These are phyloP conservation scores for Plectus sambesii DNA, from an alignment of 1,140 invertebrate genomes.

Conservation along the genomic window DNA sequence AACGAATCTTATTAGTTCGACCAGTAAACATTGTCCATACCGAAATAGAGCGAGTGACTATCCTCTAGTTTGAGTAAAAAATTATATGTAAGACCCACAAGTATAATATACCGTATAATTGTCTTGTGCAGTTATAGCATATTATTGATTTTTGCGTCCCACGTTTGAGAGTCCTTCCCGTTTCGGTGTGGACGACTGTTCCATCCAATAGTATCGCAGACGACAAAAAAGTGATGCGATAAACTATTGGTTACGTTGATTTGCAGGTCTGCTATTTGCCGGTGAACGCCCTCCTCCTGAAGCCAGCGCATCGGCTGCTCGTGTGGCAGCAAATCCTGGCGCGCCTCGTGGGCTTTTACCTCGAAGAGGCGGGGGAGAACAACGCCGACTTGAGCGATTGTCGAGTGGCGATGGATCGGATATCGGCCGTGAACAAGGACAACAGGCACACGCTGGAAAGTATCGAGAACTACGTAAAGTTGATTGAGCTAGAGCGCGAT, in stretches of 20 bases:
- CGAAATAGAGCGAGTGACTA: no score
- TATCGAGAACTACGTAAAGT: slow-evolving; percentile 10
- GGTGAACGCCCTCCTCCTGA: slow-evolving; percentile 15
- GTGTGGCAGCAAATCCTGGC: slow-evolving; percentile 18
- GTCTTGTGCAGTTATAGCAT: no score
- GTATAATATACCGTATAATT: no score
- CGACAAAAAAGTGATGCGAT: no score
- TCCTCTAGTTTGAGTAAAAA: no score
- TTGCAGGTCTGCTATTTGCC: slow-evolving; percentile 21
- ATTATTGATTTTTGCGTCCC: no score
- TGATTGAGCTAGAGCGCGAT: slow-evolving; percentile 1
- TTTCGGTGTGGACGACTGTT: no score
- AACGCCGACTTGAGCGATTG: slow-evolving; percentile 9
- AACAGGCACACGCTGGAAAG: slow-evolving; percentile 8
- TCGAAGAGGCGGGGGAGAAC: slow-evolving; percentile 14
- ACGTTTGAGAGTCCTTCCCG: no score
- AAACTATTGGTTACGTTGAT: no score
- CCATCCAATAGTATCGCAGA: slow-evolving; percentile 6
- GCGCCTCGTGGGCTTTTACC: slow-evolving; percentile 10
- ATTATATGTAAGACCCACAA: no score
- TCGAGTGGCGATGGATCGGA: slow-evolving; percentile 16
- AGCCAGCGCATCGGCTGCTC: slow-evolving; percentile 6
- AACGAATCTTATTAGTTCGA: no score
- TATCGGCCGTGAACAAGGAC: slow-evolving; percentile 11
- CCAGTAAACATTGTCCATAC: no score